These are phyloP conservation scores for Crotalus tigris DNA, from an alignment of 2,113 vertebrate genomes.

Conservation along the genomic window DNA sequence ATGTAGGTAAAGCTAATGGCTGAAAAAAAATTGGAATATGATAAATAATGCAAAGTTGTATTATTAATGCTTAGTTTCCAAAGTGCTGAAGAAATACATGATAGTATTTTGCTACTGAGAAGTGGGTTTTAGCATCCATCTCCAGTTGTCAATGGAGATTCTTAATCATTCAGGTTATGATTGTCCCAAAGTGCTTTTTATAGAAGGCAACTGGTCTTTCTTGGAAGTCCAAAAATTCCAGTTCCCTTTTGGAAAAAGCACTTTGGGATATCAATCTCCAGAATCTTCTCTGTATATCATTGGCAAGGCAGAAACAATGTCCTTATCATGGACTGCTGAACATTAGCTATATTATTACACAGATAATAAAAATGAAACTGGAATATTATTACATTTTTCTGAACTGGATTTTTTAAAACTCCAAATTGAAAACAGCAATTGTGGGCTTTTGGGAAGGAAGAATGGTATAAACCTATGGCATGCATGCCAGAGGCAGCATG, in stretches of 20 bases:
- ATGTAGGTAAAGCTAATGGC: background rate
- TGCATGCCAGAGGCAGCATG: no score
- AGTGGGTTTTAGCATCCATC: background rate
- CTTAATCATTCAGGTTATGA: background rate
- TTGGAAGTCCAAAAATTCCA: background rate
- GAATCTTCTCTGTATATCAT: background rate
- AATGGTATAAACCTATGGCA: background rate
- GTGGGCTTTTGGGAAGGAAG: background rate
- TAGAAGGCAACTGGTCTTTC: background rate
- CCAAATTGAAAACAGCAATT: background rate
- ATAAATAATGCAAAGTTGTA: background rate
- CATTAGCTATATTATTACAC: background rate
- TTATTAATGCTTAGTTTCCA: background rate
- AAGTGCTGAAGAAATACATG: background rate
- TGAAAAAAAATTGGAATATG: background rate
- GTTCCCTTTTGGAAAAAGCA: background rate
- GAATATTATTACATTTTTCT: conserved; percentile 25
- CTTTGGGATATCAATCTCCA: background rate
- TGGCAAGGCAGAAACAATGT: background rate
- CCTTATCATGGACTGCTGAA: background rate
- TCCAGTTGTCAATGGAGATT: background rate
- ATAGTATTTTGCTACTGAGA: background rate
- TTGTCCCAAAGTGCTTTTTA: background rate
- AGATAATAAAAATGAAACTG: background rate
- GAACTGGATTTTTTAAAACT: conserved; percentile 11